These are phyloP conservation scores for Pseudanteris insignis DNA, from an alignment of 2,888 invertebrate species.

Conservation along the genomic window DNA sequence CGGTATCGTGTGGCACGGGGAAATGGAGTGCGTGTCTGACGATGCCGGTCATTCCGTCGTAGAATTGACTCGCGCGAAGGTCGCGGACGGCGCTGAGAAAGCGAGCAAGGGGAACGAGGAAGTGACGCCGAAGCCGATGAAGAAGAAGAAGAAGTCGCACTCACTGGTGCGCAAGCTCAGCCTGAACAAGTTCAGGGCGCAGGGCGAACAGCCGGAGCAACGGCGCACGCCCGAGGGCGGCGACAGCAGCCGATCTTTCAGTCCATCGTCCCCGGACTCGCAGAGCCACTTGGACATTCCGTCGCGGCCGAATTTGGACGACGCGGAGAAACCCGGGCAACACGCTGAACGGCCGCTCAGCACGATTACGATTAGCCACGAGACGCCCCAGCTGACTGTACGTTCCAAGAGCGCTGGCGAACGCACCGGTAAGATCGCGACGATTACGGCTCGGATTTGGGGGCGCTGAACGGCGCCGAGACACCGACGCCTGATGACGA, in stretches of 20 bases:
- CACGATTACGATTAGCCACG: conserved; percentile 44
- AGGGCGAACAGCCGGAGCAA: conserved; percentile 45
- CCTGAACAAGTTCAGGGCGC: conserved; percentile 57
- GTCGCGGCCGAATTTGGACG: conserved; percentile 29
- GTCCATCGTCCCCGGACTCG: conserved; percentile 62
- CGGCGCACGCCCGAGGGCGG: conserved; percentile 60
- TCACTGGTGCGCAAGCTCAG: conserved; percentile 59
- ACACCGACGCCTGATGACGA: too few species aligned
- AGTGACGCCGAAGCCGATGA: conserved; percentile 54
- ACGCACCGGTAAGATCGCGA: conserved; percentile 50
- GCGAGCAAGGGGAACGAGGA: conserved; percentile 35
- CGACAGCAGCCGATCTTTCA: conserved; percentile 58
- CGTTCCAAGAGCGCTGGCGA: conserved; percentile 46
- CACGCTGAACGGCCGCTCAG: conserved; percentile 24
- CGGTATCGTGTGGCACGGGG: conserved; percentile 5
- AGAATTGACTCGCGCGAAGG: conserved; percentile 34
- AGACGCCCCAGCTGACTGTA: conserved; percentile 59
- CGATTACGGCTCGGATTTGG: too few species aligned
- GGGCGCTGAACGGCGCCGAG: too few species aligned
- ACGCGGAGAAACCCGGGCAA: conserved; percentile 19
- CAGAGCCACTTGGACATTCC: conserved; percentile 53
- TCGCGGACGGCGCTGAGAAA: conserved; percentile 18
- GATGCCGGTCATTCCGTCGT: conserved; percentile 23
- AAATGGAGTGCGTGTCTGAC: conserved; percentile 24
- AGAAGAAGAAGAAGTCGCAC: conserved; percentile 53